phyloP scores from a whole-genome alignment of 30 jellyfish, hydroid and myxozoan species.

The Cassiopea xamachana region DNA sequence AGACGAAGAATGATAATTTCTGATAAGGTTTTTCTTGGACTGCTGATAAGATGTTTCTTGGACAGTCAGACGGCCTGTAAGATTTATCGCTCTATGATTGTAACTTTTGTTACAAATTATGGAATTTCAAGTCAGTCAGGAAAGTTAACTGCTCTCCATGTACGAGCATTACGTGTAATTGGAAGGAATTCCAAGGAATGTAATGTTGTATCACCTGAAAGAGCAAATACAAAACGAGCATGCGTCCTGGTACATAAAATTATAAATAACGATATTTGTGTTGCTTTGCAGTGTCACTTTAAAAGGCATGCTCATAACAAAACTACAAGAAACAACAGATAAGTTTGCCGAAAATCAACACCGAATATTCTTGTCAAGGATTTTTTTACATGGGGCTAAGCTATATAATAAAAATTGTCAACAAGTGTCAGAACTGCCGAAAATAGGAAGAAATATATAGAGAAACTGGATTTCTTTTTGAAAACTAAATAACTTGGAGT shows the following conservation, averaged over 20 bases:
- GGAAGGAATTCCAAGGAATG: slow-evolving; percentile 31
- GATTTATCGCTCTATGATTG: background rate
- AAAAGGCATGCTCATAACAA: slow-evolving; percentile 22
- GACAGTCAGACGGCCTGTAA: slow-evolving; percentile 26
- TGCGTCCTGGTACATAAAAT: slow-evolving; percentile 36
- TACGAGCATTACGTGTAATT: slow-evolving; percentile 7
- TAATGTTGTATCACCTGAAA: slow-evolving; percentile 41
- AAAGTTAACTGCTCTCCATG: slow-evolving; percentile 48
- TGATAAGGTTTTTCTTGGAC: too few relatives aligned
- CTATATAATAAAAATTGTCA: background rate
- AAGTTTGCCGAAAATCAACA: slow-evolving; percentile 37
- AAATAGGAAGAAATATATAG: slow-evolving; percentile 12
- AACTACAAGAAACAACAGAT: slow-evolving; percentile 50
- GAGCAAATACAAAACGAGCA: slow-evolving; percentile 21
- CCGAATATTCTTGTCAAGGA: background rate
- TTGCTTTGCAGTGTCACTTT: slow-evolving; percentile 43
- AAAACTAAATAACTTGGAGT: background rate
- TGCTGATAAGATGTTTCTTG: slow-evolving; percentile 31
- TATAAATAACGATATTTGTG: slow-evolving; percentile 7
- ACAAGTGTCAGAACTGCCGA: background rate
- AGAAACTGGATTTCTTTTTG: slow-evolving; percentile 5
- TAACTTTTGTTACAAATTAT: background rate
- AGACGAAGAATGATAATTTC: too few relatives aligned
- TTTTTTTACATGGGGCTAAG: background rate
- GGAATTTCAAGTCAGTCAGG: slow-evolving; percentile 31